Conservation (phyloP, 2,113 vertebrate species). For the Emberiza fucata region DNA sequence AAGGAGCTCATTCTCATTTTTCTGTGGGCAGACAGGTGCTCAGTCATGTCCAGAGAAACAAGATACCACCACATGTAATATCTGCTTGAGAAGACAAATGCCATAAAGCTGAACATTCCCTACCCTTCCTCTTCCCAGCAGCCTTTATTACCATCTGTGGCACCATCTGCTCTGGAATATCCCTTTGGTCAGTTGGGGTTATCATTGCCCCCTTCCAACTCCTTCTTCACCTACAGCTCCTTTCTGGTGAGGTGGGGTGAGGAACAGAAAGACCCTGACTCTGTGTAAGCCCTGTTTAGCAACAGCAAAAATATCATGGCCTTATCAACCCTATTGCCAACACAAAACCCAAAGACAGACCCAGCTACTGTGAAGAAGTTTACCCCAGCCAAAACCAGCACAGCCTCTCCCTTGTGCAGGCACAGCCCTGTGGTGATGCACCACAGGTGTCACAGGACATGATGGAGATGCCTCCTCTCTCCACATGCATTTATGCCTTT, state of each 20-base stretch:
- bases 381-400: not conserved
- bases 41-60: not conserved
- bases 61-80: accelerated
- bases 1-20: not conserved
- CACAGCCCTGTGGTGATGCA: not conserved
- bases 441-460: accelerated
- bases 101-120: accelerated
- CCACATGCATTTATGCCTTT: not conserved
- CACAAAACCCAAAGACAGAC: not conserved
- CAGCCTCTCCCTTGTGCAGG: not conserved
- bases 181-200: not conserved
- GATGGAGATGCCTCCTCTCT: not conserved
- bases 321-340: not conserved
- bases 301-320: not conserved
- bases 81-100: not conserved
- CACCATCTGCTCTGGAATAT: accelerated
- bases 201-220: not conserved
- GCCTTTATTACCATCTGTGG: not conserved
- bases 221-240: not conserved
- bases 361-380: not conserved
- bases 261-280: not conserved
- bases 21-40: accelerated
- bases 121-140: not conserved
- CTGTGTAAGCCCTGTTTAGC: not conserved
- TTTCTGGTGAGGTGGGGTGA: accelerated